These are phyloP conservation scores for Pogonocherus hispidulus DNA, from an alignment of 2,888 invertebrate species.

Conservation along the genomic window DNA sequence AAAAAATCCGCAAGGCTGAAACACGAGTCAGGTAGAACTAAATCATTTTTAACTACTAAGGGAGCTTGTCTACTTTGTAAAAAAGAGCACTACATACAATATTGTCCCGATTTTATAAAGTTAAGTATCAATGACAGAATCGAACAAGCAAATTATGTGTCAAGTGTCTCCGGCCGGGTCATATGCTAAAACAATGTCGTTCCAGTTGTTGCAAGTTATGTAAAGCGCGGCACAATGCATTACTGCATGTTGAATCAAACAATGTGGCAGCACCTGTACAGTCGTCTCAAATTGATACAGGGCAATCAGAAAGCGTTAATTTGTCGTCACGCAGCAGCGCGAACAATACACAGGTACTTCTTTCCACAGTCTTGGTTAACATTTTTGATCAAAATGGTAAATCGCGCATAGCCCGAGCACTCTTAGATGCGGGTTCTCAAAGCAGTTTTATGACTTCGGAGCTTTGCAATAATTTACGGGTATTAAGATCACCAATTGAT, in stretches of 20 bases:
- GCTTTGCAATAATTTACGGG: background rate
- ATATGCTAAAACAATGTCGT: slow-evolving; percentile 8
- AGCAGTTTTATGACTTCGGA: slow-evolving; percentile 13
- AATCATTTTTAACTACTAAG: background rate
- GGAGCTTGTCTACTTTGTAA: background rate
- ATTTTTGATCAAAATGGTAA: slow-evolving; percentile 25
- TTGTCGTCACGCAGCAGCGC: background rate
- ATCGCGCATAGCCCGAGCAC: background rate
- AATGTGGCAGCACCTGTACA: background rate
- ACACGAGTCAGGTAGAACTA: background rate
- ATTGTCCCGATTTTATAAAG: background rate
- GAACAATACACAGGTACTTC: slow-evolving; percentile 9
- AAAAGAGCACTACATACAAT: background rate
- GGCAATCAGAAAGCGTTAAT: background rate
- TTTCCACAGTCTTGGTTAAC: no score
- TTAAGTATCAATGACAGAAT: slow-evolving; percentile 2
- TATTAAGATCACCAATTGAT: background rate
- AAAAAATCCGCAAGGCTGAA: background rate
- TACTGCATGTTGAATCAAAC: background rate
- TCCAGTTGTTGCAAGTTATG: background rate
- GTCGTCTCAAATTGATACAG: background rate
- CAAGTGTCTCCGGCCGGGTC: slow-evolving; percentile 1
- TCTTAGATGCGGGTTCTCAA: slow-evolving; percentile 24
- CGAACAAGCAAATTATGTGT: slow-evolving; percentile 11
- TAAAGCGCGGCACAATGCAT: background rate